phyloP scores from a whole-genome alignment of 2,113 vertebrate genomes.

The Myotis davidii region DNA sequence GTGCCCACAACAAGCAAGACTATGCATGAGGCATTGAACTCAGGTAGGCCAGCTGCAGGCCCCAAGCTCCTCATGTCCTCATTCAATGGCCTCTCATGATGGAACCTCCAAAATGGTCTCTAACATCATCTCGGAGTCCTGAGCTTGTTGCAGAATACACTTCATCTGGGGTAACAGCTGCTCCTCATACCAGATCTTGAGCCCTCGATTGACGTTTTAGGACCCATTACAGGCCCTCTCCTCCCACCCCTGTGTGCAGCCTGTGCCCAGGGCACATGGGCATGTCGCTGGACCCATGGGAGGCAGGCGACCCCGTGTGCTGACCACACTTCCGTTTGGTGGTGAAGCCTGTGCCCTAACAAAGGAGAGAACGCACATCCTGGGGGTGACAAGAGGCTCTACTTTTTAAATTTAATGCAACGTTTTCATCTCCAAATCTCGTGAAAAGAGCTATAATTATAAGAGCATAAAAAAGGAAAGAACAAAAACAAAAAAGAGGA shows the following conservation, averaged over 20 bases:
- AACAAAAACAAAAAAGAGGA: background rate
- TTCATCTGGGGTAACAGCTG: background rate
- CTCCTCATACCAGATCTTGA: background rate
- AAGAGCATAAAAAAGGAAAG: background rate
- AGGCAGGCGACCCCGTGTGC: rapidly evolving
- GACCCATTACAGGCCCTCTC: rapidly evolving
- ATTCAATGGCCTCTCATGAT: background rate
- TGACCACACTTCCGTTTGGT: rapidly evolving
- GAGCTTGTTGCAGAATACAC: background rate
- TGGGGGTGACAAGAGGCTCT: background rate
- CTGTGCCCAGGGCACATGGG: background rate
- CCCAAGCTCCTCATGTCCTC: no score
- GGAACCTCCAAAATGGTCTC: background rate
- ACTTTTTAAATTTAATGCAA: background rate
- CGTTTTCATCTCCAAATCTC: background rate
- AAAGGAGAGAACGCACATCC: background rate
- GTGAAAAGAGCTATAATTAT: background rate
- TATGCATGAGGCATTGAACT: rapidly evolving
- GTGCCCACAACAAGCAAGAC: no score
- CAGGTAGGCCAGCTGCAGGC: background rate
- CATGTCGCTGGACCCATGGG: background rate
- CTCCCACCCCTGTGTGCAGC: rapidly evolving
- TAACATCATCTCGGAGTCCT: background rate
- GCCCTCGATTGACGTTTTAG: background rate
- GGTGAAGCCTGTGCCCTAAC: background rate